Conservation (phyloP, 1,140 invertebrate species). For the Epicauta chinensis region DNA sequence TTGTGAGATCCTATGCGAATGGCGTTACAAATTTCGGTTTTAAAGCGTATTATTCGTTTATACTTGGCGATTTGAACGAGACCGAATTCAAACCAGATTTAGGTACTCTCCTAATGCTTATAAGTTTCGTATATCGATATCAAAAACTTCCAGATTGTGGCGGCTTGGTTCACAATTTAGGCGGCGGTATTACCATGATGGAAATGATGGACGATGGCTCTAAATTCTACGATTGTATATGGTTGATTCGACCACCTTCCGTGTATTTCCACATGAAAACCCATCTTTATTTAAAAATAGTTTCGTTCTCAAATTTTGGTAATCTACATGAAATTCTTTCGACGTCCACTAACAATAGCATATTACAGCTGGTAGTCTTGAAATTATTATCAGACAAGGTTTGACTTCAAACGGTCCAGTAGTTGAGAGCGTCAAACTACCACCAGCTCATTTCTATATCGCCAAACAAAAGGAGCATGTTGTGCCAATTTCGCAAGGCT, state of each 20-base stretch:
- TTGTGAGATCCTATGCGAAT: conserved; percentile 65
- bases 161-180: conserved; percentile 64
- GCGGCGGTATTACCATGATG: conserved; percentile 73
- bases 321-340: conserved; percentile 20
- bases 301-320: conserved; percentile 62
- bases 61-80: conserved; percentile 49
- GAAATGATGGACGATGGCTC: conserved; percentile 59
- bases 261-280: conserved; percentile 62
- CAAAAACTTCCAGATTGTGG: conserved; percentile 61
- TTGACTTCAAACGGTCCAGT: conserved; percentile 57
- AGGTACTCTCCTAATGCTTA: too few relatives aligned
- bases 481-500: conserved; percentile 56
- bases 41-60: conserved; percentile 61
- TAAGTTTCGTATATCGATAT: too few relatives aligned
- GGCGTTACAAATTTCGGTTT: conserved; percentile 62
- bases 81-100: conserved; percentile 53
- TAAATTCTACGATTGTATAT: conserved; percentile 64
- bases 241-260: conserved; percentile 62
- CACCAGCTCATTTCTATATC: conserved; percentile 46
- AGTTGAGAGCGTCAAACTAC: conserved; percentile 52
- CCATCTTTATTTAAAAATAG: conserved; percentile 61
- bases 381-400: conserved; percentile 58
- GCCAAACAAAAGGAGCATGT: conserved; percentile 53
- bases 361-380: conserved; percentile 48
- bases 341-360: neutral